phyloP scores from a whole-genome alignment of 2,797 vertebrate species.

The Pseudochaenichthys georgianus region DNA sequence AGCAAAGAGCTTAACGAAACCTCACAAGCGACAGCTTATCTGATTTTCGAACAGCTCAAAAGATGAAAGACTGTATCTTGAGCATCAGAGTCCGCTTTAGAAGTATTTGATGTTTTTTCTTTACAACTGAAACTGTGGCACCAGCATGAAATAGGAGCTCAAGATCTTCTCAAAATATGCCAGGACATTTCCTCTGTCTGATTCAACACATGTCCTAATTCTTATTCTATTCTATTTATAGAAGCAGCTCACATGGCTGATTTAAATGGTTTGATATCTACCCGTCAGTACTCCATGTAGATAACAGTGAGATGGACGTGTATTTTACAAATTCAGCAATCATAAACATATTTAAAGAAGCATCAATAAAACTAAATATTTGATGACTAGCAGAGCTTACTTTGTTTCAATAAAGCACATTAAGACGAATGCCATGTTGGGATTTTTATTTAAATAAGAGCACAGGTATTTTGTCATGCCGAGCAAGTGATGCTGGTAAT shows the following conservation, averaged over 20 bases:
- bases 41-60: background rate
- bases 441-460: too few relatives aligned
- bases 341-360: background rate
- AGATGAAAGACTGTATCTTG: slow-evolving; percentile 1
- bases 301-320: background rate
- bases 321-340: background rate
- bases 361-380: background rate
- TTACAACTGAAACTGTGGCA: slow-evolving; percentile 19
- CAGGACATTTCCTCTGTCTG: slow-evolving; percentile 21
- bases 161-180: slow-evolving; percentile 13
- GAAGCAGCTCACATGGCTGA: background rate
- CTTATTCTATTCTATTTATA: background rate
- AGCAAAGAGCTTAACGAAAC: background rate
- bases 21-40: background rate
- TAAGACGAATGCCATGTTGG: background rate
- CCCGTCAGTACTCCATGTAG: background rate
- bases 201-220: slow-evolving; percentile 32
- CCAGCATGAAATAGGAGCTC: slow-evolving; percentile 21
- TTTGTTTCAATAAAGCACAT: background rate
- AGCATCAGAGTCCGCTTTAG: slow-evolving; percentile 12
- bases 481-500: background rate
- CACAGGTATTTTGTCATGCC: background rate
- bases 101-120: slow-evolving; percentile 24
- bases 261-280: background rate
- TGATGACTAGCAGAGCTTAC: background rate